phyloP scores from a whole-genome alignment of 2,888 invertebrate genomes.

The Platycnemis pennipes region DNA sequence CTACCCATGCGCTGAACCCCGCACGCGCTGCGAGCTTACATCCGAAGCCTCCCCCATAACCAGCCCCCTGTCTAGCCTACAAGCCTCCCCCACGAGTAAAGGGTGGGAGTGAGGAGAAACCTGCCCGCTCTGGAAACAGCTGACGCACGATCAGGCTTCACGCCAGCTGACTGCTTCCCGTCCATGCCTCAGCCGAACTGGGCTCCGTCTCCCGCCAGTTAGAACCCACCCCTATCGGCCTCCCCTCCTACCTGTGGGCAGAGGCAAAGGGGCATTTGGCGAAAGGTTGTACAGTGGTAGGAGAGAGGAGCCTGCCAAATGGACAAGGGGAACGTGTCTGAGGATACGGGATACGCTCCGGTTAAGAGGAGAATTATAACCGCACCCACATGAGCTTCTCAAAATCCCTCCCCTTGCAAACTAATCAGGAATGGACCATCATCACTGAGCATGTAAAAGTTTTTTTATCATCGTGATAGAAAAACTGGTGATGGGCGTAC shows the following conservation, averaged over 20 bases:
- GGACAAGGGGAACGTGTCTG: neutral
- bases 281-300: neutral
- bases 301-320: neutral
- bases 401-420: neutral
- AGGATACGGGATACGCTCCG: neutral
- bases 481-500: no score
- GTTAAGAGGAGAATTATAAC: neutral
- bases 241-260: neutral
- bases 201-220: neutral
- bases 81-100: neutral
- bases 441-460: no score
- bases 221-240: neutral
- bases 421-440: neutral
- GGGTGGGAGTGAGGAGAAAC: neutral
- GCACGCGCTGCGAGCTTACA: neutral
- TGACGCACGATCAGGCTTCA: constrained; percentile 53
- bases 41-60: neutral
- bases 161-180: constrained; percentile 57
- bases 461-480: no score
- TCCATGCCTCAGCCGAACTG: neutral
- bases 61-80: neutral
- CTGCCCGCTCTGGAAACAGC: neutral
- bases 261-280: neutral
- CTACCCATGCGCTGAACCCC: neutral
- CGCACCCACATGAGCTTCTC: no score